phyloP scores from a whole-genome alignment of 2,888 invertebrate species.

The Meandrusa payeni region DNA sequence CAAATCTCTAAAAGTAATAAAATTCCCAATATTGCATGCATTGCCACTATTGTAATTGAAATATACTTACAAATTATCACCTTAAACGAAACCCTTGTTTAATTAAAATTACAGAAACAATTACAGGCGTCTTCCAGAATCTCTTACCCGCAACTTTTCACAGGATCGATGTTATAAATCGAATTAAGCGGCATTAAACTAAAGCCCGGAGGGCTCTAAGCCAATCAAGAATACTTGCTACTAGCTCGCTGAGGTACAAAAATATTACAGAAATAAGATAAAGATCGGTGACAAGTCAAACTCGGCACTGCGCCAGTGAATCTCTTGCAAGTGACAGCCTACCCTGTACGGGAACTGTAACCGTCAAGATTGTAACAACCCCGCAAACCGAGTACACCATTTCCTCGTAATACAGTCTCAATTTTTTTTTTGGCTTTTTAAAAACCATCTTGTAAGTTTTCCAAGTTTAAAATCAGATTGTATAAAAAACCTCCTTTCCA shows the following conservation, averaged over 20 bases:
- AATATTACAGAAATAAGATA: conserved; percentile 60
- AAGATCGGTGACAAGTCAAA: conserved; percentile 60
- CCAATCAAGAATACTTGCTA: conserved; percentile 41
- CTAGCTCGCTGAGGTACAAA: conserved; percentile 39
- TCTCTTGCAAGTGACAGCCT: conserved; percentile 58
- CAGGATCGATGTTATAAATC: conserved; percentile 22
- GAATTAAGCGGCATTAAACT: conserved; percentile 26
- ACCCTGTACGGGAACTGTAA: no score
- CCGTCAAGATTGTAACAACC: no score
- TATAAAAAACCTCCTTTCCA: conserved; percentile 1
- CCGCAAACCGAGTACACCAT: conserved; percentile 40
- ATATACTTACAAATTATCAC: conserved; percentile 1
- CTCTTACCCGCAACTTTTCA: conserved; percentile 15
- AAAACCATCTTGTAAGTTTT: no score
- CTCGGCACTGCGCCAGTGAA: conserved; percentile 45
- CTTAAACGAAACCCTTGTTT: conserved; percentile 1
- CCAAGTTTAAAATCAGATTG: conserved; percentile 12
- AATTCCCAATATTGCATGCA: no score
- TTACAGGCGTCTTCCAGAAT: conserved; percentile 8
- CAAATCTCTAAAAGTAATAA: no score
- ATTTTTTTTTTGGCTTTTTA: no score
- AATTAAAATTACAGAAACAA: conserved; percentile 14
- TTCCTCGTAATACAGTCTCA: conserved; percentile 51
- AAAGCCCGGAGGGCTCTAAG: conserved; percentile 25
- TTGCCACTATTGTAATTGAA: no score